Percentiles rank a stretch among this genome's conserved stretches.
phyloP scores from a whole-genome alignment of 1,140 invertebrate species.

The Drosophila repletoides region DNA sequence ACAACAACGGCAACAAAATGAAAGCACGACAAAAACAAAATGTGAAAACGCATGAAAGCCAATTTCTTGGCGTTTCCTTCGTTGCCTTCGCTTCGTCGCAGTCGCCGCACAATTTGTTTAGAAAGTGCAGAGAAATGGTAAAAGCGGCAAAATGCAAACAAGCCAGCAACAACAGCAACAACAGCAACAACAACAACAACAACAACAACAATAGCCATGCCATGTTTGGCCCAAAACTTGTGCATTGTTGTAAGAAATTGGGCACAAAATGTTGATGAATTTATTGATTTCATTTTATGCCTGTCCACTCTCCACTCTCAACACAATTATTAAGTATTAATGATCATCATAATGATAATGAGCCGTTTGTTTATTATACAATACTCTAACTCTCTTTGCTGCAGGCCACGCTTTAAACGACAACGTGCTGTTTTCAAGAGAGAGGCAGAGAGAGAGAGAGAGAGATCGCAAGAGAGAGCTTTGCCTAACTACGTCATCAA shows the following conservation, averaged over 20 bases:
- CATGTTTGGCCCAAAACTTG: constrained; percentile 57
- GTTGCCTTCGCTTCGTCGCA: constrained; percentile 42
- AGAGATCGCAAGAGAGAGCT: constrained; percentile 20
- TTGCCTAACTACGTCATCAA: constrained; percentile 62
- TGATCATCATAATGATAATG: constrained; percentile 23
- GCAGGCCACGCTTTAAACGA: constrained; percentile 60
- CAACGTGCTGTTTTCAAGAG: constrained; percentile 54
- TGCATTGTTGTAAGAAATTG: constrained; percentile 49
- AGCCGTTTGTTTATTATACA: constrained; percentile 52
- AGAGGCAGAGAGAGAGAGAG: constrained; percentile 12
- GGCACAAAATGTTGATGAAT: constrained; percentile 70
- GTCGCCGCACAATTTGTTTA: constrained; percentile 77
- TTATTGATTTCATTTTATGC: constrained; percentile 67
- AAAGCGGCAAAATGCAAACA: constrained; percentile 82
- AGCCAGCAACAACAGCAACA: constrained; percentile 33
- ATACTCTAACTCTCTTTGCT: constrained; percentile 49
- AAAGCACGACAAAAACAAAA: constrained; percentile 81
- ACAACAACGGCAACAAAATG: constrained; percentile 52
- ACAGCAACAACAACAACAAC: constrained; percentile 18
- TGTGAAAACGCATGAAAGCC: constrained; percentile 80
- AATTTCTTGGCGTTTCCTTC: constrained; percentile 50
- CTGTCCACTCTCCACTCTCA: too few relatives aligned
- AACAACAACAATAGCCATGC: neutral
- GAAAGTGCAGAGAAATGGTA: constrained; percentile 81
- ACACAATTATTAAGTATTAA: constrained; percentile 23